phyloP scores from a whole-genome alignment of 2,113 vertebrate species.

The Eonycteris spelaea region DNA sequence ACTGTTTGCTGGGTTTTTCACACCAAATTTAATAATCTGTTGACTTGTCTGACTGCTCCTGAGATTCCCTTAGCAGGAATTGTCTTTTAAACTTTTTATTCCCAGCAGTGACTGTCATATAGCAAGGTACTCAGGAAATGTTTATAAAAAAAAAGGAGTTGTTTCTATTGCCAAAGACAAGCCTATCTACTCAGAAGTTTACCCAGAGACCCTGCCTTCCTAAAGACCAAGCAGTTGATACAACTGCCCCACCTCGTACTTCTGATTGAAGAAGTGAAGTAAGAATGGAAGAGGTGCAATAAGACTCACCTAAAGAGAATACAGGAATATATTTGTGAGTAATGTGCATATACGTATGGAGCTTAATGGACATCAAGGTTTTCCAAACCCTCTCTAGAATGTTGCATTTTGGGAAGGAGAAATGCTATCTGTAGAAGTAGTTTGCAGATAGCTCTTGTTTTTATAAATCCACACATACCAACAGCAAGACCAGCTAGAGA shows the following conservation, averaged over 20 bases:
- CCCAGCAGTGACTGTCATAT: background rate
- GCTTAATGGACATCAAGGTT: background rate
- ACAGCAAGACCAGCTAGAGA: constrained; percentile 91
- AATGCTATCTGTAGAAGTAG: background rate
- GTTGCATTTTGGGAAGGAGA: background rate
- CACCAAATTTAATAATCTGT: background rate
- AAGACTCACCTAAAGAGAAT: background rate
- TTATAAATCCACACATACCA: constrained; percentile 82
- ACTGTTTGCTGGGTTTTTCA: background rate
- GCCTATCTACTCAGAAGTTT: background rate
- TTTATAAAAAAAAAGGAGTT: background rate
- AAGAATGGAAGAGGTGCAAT: background rate
- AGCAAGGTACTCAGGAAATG: background rate
- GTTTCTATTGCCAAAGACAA: background rate
- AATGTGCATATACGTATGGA: too few relatives aligned
- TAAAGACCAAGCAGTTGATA: background rate
- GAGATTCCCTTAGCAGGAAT: background rate
- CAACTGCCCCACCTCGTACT: background rate
- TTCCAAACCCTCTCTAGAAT: background rate
- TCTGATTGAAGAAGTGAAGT: background rate
- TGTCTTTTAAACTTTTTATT: background rate
- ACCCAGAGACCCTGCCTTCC: background rate
- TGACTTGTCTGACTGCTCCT: background rate
- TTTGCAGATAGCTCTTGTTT: background rate
- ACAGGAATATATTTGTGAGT: background rate